Percentiles rank a stretch among this genome's conserved stretches.
Conservation (phyloP, 2,113 vertebrate species). For the Onychostruthus taczanowskii region DNA sequence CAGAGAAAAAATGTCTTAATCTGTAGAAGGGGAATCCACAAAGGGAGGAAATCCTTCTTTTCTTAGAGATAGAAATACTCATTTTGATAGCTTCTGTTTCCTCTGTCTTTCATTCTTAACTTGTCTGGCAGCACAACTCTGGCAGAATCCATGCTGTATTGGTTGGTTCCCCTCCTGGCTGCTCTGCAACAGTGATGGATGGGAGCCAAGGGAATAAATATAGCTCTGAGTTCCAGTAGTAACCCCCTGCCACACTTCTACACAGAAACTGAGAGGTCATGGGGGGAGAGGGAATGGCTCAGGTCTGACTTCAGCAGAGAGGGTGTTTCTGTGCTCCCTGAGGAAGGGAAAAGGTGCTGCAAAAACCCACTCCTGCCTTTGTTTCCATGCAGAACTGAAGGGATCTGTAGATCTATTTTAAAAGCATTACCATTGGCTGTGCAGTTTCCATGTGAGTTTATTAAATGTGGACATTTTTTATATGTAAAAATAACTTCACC, state of each 20-base stretch:
- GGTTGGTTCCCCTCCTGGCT: constrained; percentile 64
- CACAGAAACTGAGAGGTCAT: constrained; percentile 41
- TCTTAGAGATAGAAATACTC: neutral
- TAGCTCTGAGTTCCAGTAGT: constrained; percentile 53
- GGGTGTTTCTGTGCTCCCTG: neutral
- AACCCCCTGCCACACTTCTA: constrained; percentile 53
- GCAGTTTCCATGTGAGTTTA: constrained; percentile 36
- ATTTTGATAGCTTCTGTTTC: constrained; percentile 39
- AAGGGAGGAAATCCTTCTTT: constrained; percentile 1
- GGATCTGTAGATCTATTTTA: neutral
- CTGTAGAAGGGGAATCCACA: neutral
- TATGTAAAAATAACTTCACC: constrained; percentile 58
- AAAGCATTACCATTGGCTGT: constrained; percentile 2
- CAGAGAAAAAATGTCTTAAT: neutral
- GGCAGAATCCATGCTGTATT: constrained; percentile 58
- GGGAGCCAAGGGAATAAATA: constrained; percentile 64
- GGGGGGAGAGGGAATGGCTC: neutral
- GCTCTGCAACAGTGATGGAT: constrained; percentile 51
- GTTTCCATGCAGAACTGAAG: neutral
- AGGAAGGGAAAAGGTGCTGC: neutral
- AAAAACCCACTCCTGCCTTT: neutral
- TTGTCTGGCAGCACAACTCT: constrained; percentile 50
- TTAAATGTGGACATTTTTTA: constrained; percentile 52
- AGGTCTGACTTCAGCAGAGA: neutral
- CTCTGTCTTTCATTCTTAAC: constrained; percentile 58